A percentile compares a stretch with the other conserved stretches of the same genome.
These are phyloP conservation scores for Pseudoips prasinana DNA, from an alignment of 2,888 invertebrate genomes.

Conservation along the genomic window DNA sequence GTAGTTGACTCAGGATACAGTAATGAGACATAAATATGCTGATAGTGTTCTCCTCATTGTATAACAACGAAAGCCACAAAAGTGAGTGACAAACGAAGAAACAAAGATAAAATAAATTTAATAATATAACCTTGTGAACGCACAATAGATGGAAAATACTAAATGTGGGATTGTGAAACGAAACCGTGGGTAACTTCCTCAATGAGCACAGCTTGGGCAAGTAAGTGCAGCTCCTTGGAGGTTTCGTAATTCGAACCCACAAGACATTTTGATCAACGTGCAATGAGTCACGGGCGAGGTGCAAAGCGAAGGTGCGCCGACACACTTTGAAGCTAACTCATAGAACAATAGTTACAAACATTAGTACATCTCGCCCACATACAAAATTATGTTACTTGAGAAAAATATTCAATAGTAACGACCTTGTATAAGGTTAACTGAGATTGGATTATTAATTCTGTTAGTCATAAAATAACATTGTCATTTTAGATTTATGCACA, in stretches of 20 bases:
- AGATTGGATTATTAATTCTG: slow-evolving; percentile 4
- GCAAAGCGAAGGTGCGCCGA: slow-evolving; percentile 25
- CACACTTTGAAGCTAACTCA: slow-evolving; percentile 16
- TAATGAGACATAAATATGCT: slow-evolving; percentile 18
- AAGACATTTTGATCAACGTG: slow-evolving; percentile 52
- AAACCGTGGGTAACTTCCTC: slow-evolving; percentile 52
- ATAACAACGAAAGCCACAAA: background rate
- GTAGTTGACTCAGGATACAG: background rate
- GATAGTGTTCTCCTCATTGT: slow-evolving; percentile 3
- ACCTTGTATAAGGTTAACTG: slow-evolving; percentile 21
- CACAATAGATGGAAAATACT: slow-evolving; percentile 25
- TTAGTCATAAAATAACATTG: too few species aligned
- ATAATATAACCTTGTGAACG: slow-evolving; percentile 12
- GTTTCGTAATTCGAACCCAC: slow-evolving; percentile 52
- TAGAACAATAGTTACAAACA: slow-evolving; percentile 28
- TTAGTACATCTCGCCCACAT: slow-evolving; percentile 19
- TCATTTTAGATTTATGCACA: too few species aligned
- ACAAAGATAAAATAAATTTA: too few species aligned
- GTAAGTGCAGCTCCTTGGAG: slow-evolving; percentile 37
- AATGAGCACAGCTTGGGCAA: slow-evolving; percentile 44
- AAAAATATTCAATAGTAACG: slow-evolving; percentile 21
- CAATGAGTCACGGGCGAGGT: slow-evolving; percentile 43
- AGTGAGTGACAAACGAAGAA: too few species aligned
- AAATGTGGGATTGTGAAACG: slow-evolving; percentile 46
- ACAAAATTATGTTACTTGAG: slow-evolving; percentile 11